Base-by-base conservation (phyloP, 2,113 vertebrate species). In the Nannobrachium achirus region DNA sequence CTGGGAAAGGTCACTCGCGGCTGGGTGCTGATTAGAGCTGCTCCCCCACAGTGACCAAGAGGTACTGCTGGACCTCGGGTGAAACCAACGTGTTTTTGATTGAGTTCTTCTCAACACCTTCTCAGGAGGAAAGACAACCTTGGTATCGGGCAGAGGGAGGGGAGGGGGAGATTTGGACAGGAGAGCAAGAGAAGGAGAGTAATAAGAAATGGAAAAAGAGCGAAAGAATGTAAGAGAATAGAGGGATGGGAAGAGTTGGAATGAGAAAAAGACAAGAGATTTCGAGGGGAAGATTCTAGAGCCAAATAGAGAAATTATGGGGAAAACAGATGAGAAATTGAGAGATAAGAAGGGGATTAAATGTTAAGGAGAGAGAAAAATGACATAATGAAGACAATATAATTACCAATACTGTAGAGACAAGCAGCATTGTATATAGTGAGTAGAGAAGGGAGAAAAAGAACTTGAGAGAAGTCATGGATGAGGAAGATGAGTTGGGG, bases 11-110 rank as follows among this genome's bases (percentile, higher is more conserved):
- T 93, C 89, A 88, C 71, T 65, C 92, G 79, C 90, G 83, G 90
- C 88, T 88, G 88, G 90, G 79, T 5, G 82, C 91, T 92, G 92
- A 93, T 93, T 92, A 93, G 86, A 82, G 64, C 59, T 73, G 61
- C 63, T 53, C 78, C 66, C 82, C 88, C 79, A 76, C 68, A 6
- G 79, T 75, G 89, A 82, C 40, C 5, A 76, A 57, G 61, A 82
- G 55, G 63, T 81, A 44, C 71, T 76, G 80, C 83, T 83, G 73
- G 69, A 60, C 61, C 72, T 83, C 59, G 71, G 66, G 50, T 69
- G 83, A 81, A 71, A 67, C 39, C 13, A 66, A 57, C 67, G 78
- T 87, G 78, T 86, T 88, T n/a, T 88, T 84, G 75, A 63, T 78
- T 71, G 53, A 13, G 62, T 68, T 33, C 25, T 56, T 80, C 63